These are phyloP conservation scores for Gymnobelideus leadbeateri DNA, from an alignment of 2,113 vertebrate genomes.

Conservation along the genomic window DNA sequence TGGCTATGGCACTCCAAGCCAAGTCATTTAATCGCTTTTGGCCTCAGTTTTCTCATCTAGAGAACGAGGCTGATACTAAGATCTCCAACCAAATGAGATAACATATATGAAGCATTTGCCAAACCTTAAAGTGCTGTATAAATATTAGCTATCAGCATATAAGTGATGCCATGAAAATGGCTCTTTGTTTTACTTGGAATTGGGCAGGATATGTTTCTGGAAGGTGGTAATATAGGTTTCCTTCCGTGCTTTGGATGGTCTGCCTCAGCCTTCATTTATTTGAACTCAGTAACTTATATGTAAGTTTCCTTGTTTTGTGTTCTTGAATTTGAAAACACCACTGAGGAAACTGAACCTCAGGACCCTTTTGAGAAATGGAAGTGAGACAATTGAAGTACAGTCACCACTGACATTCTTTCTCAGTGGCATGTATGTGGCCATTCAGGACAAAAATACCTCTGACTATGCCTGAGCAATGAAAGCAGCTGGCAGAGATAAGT, in stretches of 20 bases:
- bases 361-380: neutral
- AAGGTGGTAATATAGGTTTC: neutral
- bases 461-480: neutral
- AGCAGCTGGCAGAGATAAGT: neutral
- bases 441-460: neutral
- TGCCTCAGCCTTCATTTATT: neutral
- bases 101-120: neutral
- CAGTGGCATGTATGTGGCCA: neutral
- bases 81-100: neutral
- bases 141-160: neutral
- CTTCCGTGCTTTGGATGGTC: neutral
- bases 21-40: neutral
- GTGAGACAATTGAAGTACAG: neutral
- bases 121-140: neutral
- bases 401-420: neutral
- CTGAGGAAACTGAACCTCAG: neutral
- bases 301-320: constrained; percentile 32
- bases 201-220: neutral
- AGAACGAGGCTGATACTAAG: neutral
- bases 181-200: neutral
- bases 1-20: neutral
- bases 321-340: neutral
- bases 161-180: neutral
- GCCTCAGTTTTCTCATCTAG: neutral
- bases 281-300: neutral